A percentile compares a stretch with the other conserved stretches of the same genome.
phyloP scores from a whole-genome alignment of 2,888 invertebrate genomes.

The Nephrotoma guestfalica region DNA sequence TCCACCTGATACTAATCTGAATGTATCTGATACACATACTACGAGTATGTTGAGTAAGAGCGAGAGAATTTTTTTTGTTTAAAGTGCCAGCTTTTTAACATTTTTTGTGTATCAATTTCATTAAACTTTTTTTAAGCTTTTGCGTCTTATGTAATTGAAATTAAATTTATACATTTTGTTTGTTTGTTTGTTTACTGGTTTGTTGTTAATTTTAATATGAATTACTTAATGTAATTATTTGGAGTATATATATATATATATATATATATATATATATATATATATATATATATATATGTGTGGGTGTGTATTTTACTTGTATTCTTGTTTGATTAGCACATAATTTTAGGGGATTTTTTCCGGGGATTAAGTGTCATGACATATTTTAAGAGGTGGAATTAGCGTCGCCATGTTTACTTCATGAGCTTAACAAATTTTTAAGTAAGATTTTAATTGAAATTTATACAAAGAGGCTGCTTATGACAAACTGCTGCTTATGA shows the following conservation, averaged over 20 bases:
- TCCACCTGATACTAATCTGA: not conserved
- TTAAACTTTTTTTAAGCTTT: not conserved
- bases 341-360: not conserved
- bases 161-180: not conserved
- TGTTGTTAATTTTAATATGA: not conserved
- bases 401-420: not conserved
- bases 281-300: too few relatives aligned
- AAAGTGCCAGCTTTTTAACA: not conserved
- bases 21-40: not conserved
- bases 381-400: not conserved
- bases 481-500: too few relatives aligned
- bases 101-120: not conserved
- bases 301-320: too few relatives aligned
- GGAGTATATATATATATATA: too few relatives aligned
- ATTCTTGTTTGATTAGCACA: too few relatives aligned
- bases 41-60: not conserved
- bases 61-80: not conserved
- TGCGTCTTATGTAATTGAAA: not conserved
- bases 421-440: too few relatives aligned
- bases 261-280: too few relatives aligned
- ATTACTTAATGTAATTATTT: not conserved
- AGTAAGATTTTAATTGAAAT: too few relatives aligned
- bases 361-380: not conserved
- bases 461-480: too few relatives aligned
- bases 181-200: not conserved